Conservation (phyloP, 2,113 vertebrate genomes). For the Spilogale gracilis region DNA sequence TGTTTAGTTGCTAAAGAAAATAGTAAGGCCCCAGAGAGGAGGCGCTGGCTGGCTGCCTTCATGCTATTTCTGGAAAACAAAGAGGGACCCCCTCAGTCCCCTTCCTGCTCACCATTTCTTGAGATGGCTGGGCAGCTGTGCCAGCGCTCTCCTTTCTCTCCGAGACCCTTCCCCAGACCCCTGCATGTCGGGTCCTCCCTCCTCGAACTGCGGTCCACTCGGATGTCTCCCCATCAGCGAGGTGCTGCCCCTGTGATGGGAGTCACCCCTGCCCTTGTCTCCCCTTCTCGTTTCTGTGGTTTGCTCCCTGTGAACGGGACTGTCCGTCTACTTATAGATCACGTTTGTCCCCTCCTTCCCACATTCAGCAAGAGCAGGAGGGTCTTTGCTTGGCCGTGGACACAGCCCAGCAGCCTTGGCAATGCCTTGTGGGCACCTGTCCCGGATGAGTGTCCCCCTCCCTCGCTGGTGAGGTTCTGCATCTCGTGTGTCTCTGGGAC, state of each 20-base stretch:
- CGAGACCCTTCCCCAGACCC: not conserved
- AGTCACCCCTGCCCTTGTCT: not conserved
- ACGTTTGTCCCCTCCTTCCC: not conserved
- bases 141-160: not conserved
- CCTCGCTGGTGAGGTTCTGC: not conserved
- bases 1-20: not conserved
- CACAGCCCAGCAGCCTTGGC: not conserved
- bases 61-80: not conserved
- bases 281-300: not conserved
- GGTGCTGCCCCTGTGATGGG: not conserved
- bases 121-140: not conserved
- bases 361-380: not conserved
- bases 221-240: not conserved
- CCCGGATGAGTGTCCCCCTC: not conserved
- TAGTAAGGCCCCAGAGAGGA: accelerated
- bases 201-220: not conserved
- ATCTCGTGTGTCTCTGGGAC: not conserved
- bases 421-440: not conserved
- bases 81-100: not conserved
- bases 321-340: not conserved
- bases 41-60: not conserved
- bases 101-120: not conserved
- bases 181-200: no score
- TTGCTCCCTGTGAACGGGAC: not conserved
- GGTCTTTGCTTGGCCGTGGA: not conserved